Conservation (phyloP, 2,113 vertebrate species). For the Pluvianellus socialis region DNA sequence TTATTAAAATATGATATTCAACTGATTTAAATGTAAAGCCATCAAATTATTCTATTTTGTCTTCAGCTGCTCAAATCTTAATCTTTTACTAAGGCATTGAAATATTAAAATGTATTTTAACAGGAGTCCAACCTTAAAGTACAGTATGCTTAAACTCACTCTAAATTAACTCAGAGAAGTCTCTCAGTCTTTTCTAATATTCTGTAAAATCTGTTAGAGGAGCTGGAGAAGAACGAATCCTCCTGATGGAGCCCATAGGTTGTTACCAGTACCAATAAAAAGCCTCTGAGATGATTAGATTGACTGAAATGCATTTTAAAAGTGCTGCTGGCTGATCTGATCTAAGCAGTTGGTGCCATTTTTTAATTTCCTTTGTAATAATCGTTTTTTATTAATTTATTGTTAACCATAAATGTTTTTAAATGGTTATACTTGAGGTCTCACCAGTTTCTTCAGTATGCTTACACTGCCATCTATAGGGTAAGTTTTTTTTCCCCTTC, state of each 20-base stretch:
- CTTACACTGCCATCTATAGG: slow-evolving; percentile 49
- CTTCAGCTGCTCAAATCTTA: neutral
- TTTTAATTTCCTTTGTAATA: neutral
- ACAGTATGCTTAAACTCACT: neutral
- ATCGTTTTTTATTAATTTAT: slow-evolving; percentile 52
- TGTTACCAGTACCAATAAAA: neutral
- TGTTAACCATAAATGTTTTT: neutral
- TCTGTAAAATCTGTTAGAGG: neutral
- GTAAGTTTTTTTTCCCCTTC: fast-evolving
- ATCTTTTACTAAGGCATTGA: neutral
- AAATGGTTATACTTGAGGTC: neutral
- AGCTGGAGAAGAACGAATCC: neutral
- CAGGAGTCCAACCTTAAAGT: neutral
- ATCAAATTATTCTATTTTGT: neutral
- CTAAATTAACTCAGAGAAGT: neutral
- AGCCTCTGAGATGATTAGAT: slow-evolving; percentile 5
- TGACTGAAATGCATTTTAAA: neutral
- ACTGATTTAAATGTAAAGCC: neutral
- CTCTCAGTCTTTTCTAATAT: neutral
- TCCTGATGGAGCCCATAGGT: neutral
- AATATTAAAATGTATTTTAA: neutral
- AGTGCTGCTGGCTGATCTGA: neutral
- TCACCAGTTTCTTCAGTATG: neutral
- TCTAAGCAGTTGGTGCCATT: neutral
- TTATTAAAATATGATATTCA: neutral